These are phyloP conservation scores for Bufotes viridis DNA, from an alignment of 2,797 vertebrate genomes.

Conservation along the genomic window DNA sequence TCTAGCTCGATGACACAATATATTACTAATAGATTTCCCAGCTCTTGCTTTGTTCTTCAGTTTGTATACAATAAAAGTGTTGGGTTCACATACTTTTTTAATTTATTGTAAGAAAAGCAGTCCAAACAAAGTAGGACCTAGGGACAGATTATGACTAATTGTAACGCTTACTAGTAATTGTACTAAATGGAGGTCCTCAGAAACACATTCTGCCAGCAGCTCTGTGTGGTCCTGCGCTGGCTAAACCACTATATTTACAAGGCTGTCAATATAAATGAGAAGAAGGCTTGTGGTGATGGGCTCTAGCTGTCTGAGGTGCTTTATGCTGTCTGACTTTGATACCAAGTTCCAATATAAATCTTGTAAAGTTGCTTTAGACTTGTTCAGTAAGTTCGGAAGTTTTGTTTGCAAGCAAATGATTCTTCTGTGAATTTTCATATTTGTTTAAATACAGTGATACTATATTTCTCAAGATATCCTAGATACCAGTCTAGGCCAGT, in stretches of 20 bases:
- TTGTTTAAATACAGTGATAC: neutral
- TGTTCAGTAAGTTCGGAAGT: slow-evolving; percentile 12
- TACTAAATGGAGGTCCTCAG: slow-evolving; percentile 26
- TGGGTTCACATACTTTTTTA: neutral
- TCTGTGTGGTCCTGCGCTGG: slow-evolving; percentile 22
- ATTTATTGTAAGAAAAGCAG: neutral
- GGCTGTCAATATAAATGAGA: slow-evolving; percentile 37
- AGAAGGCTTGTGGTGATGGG: slow-evolving; percentile 4
- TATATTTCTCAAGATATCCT: neutral
- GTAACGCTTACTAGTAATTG: slow-evolving; percentile 27
- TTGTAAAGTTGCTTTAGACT: neutral
- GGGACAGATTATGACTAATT: slow-evolving; percentile 8
- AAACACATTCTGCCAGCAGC: slow-evolving; percentile 26
- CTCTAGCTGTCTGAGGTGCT: neutral
- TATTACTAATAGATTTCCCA: neutral
- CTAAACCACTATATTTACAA: slow-evolving; percentile 37
- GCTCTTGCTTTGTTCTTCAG: neutral
- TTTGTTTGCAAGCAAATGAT: neutral
- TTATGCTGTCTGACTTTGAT: slow-evolving; percentile 1
- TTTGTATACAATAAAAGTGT: slow-evolving; percentile 27
- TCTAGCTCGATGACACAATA: neutral
- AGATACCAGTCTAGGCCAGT: no score
- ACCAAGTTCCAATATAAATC: neutral
- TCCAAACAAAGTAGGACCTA: slow-evolving; percentile 10
- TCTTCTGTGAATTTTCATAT: neutral